Conservation (phyloP, 2,113 vertebrate genomes). For the Rhinichthys klamathensis region DNA sequence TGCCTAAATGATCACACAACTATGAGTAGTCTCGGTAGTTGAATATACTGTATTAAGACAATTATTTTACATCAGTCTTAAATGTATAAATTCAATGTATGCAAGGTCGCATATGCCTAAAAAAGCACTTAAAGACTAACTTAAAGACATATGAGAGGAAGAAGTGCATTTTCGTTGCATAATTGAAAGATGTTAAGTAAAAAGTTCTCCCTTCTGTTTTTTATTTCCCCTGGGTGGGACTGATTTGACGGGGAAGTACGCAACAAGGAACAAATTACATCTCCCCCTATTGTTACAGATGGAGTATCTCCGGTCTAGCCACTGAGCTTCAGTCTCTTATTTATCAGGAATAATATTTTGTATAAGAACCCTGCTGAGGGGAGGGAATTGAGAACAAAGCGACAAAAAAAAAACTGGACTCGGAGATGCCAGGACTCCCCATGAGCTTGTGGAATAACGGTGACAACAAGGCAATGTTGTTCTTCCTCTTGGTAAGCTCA, state of each 20-base stretch:
- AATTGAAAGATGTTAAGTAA: slow-evolving; percentile 7
- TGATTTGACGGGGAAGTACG: slow-evolving; percentile 34
- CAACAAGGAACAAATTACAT: slow-evolving; percentile 32
- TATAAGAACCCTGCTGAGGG: slow-evolving; percentile 48
- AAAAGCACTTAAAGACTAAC: background rate
- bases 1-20: background rate
- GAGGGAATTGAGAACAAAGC: slow-evolving; percentile 44
- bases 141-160: background rate
- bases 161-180: background rate
- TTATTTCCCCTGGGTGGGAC: slow-evolving; percentile 4
- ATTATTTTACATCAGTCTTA: background rate
- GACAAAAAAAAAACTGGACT: slow-evolving; percentile 25
- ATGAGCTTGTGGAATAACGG: background rate
- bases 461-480: slow-evolving; percentile 34
- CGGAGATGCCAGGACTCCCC: background rate
- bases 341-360: slow-evolving; percentile 40
- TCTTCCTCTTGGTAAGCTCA: slow-evolving; percentile 36
- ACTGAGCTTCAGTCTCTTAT: slow-evolving; percentile 22
- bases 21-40: background rate
- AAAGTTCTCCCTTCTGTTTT: background rate
- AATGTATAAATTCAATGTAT: background rate
- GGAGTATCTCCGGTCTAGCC: slow-evolving; percentile 13
- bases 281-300: slow-evolving; percentile 51
- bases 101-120: background rate
- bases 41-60: background rate